phyloP scores from a whole-genome alignment of 1,140 invertebrate genomes.

The Drosophila simulans region DNA sequence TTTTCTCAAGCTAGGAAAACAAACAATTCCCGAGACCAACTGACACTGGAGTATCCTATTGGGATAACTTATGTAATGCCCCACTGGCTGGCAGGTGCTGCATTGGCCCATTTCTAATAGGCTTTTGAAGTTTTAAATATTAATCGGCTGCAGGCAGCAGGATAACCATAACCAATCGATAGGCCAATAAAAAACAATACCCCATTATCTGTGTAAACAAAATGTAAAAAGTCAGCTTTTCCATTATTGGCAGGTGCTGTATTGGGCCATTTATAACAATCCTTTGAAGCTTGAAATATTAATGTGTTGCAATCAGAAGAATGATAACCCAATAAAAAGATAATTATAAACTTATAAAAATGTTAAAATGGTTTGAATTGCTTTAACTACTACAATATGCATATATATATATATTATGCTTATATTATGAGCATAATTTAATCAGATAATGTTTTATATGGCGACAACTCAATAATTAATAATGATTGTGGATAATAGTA shows the following conservation, averaged over 20 bases:
- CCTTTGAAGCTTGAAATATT: conserved; percentile 65
- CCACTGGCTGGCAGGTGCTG: background rate
- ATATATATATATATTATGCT: too few species aligned
- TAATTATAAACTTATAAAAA: background rate
- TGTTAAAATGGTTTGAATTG: too few species aligned
- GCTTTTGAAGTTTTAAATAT: conserved; percentile 66
- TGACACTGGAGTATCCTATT: conserved; percentile 25
- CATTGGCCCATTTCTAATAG: conserved; percentile 10
- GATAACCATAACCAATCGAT: conserved; percentile 30
- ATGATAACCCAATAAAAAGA: conserved; percentile 15
- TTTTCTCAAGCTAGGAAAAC: conserved; percentile 44
- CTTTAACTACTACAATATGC: too few species aligned
- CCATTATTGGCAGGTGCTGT: background rate
- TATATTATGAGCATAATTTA: too few species aligned
- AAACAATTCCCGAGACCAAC: conserved; percentile 43
- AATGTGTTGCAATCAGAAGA: conserved; percentile 42
- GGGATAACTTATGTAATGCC: conserved; percentile 48
- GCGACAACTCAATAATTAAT: too few species aligned
- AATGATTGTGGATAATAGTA: background rate
- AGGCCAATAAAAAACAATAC: conserved; percentile 22
- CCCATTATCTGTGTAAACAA: conserved; percentile 5
- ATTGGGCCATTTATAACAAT: conserved; percentile 14
- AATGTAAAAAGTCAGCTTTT: background rate
- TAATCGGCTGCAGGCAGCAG: conserved; percentile 41
- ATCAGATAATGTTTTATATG: too few species aligned